Percentiles rank a stretch among this genome's conserved stretches.
phyloP scores from a whole-genome alignment of 2,797 vertebrate species.

The Ctenosaura bakeri region DNA sequence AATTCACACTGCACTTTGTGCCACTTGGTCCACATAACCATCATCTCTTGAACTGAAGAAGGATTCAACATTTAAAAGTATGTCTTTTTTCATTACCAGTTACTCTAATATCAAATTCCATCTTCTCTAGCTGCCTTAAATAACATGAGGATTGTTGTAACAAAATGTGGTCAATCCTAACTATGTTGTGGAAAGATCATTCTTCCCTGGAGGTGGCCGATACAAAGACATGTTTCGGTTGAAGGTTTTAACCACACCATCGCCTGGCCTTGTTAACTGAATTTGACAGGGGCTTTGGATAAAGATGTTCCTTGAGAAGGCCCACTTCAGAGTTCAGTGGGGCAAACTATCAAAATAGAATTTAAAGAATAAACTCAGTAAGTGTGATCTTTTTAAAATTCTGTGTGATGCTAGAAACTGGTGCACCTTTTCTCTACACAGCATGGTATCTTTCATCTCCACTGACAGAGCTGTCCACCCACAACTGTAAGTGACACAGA shows the following conservation, averaged over 20 bases:
- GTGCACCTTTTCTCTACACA: neutral
- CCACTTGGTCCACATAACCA: slow-evolving; percentile 61
- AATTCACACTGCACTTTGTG: slow-evolving; percentile 62
- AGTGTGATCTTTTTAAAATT: neutral
- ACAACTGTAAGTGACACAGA: too few relatives aligned
- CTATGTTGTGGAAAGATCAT: neutral
- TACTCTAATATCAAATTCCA: neutral
- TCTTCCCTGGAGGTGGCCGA: neutral
- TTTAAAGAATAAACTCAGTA: neutral
- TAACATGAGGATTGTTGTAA: neutral
- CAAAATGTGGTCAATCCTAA: too few relatives aligned
- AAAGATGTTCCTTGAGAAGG: too few relatives aligned
- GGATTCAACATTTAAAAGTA: slow-evolving; percentile 41
- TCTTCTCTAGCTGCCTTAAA: neutral
- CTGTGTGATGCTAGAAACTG: neutral
- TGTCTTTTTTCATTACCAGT: slow-evolving; percentile 19
- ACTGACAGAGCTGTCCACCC: neutral
- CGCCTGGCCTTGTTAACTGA: too few relatives aligned
- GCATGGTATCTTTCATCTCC: neutral
- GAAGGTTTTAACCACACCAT: neutral
- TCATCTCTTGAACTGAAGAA: slow-evolving; percentile 47
- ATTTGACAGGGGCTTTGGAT: too few relatives aligned
- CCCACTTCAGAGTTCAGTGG: too few relatives aligned
- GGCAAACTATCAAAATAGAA: neutral
- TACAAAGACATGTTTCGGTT: neutral